Evolutionary conservation across 2,888 invertebrate genomes (phyloP).

Genomic region (Macrophya annulata): DNA sequence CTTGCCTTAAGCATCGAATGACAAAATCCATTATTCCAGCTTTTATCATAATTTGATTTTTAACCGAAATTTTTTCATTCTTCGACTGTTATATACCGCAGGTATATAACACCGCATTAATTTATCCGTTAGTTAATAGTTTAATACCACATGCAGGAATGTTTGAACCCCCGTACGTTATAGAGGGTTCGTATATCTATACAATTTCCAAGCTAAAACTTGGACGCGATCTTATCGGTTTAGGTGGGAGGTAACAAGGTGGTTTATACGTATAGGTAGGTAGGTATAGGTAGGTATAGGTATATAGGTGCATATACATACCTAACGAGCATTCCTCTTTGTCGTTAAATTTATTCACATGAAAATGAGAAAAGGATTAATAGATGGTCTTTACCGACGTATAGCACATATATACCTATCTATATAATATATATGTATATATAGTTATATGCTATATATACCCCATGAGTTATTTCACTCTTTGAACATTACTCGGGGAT

Average conservation of each 20-base stretch:
- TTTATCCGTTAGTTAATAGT: constrained; percentile 1
- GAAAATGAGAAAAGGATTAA: constrained; percentile 45
- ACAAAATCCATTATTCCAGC: neutral
- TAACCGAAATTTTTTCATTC: neutral
- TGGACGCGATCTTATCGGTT: constrained; percentile 17
- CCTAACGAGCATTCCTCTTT: constrained; percentile 47
- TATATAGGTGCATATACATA: neutral
- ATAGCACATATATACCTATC: neutral
- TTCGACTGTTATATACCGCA: too few species aligned
- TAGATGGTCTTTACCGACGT: constrained; percentile 7
- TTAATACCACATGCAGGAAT: constrained; percentile 26
- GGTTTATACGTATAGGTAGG: neutral
- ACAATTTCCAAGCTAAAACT: constrained; percentile 4
- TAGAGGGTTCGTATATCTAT: constrained; percentile 8
- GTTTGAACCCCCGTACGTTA: neutral
- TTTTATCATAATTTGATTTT: neutral
- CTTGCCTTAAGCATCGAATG: neutral
- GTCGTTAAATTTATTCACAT: constrained; percentile 46
- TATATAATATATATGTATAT: neutral
- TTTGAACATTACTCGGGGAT: neutral
- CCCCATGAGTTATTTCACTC: neutral
- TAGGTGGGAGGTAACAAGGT: neutral
- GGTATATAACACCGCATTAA: neutral
- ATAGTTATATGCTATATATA: constrained; percentile 4
- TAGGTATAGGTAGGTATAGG: neutral